These are phyloP conservation scores for Pteropus alecto DNA, from an alignment of 2,113 vertebrate species.

Conservation along the genomic window DNA sequence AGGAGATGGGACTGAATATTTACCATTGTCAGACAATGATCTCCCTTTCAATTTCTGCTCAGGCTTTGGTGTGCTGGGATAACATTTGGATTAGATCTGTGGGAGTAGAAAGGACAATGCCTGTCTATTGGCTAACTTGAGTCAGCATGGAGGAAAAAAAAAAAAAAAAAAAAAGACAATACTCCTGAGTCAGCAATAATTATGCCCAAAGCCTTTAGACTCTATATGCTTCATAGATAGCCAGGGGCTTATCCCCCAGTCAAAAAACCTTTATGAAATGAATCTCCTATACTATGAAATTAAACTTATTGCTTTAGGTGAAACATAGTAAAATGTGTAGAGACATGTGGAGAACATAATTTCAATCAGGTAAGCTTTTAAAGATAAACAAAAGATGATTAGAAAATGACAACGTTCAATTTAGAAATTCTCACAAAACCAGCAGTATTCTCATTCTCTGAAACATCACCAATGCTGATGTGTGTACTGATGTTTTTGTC, in stretches of 20 bases:
- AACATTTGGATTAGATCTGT: neutral
- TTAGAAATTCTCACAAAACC: slow-evolving; percentile 28
- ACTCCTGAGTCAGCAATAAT: neutral
- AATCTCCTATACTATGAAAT: neutral
- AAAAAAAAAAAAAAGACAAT: neutral
- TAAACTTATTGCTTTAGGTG: neutral
- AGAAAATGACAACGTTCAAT: neutral
- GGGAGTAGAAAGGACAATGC: neutral
- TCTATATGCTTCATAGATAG: neutral
- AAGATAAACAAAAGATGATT: neutral
- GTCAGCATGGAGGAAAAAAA: too few species aligned
- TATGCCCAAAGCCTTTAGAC: neutral
- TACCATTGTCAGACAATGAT: neutral
- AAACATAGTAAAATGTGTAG: slow-evolving; percentile 30
- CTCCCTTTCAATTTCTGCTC: slow-evolving; percentile 1
- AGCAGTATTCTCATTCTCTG: neutral
- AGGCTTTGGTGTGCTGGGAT: neutral
- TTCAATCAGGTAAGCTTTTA: slow-evolving; percentile 40
- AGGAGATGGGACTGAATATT: slow-evolving; percentile 24
- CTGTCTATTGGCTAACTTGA: neutral
- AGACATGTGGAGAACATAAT: neutral
- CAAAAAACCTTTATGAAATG: slow-evolving; percentile 16
- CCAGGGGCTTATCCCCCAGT: slow-evolving; percentile 1
- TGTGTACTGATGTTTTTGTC: neutral
- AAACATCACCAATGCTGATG: neutral